Base-by-base conservation (phyloP, 2,113 vertebrate species). In the Ariopsis seemanni region DNA sequence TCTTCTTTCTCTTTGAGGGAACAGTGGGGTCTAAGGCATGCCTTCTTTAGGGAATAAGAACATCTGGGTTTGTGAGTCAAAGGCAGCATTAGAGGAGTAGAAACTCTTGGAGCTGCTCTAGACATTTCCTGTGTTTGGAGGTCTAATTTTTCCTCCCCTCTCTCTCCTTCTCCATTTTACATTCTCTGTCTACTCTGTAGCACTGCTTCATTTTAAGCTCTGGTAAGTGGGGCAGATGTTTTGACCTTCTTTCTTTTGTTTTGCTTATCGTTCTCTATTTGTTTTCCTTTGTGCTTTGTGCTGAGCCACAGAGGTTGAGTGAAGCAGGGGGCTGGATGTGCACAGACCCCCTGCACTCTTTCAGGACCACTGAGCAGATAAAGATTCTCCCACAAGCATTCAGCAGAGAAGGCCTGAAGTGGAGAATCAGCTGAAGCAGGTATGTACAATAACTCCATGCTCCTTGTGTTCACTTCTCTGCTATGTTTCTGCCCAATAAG, bases 41-140 rank as follows among this genome's bases (percentile, higher is more conserved):
- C 92, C 94, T 92, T 96, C 94, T 90, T 94, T 89, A 91, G 92
- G 94, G 95, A 96, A 96, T 96, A 93, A 91, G 93, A 96, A 96
- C 96, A 97, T 96, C 95, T 97, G 96, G 95, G 96, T 93, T 89
- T 95, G 84, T 83, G 71, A 1, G 94, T 91, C 92, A 90, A 91
- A 91, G 90, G 93, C 91, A 90, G 92, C 90, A 92, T 94, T 92
- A 94, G 92, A 85, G 90, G 93, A 92, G 90, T 90, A 91, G 86
- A 83, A 93, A 93, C 91, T 92, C 90, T 91, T 93, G 92, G 91
- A 94, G 91, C 90, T 88, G 86, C 90, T 84, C 89, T 69, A 90
- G 89, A 95, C 92, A 95, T 96, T 96, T 97, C 96, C 96, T 96
- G 95, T 91, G 79, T 93, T 94, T 93, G 91, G 91, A 92, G 89